phyloP scores from a whole-genome alignment of 2,113 vertebrate genomes.

The Chloebia gouldiae region DNA sequence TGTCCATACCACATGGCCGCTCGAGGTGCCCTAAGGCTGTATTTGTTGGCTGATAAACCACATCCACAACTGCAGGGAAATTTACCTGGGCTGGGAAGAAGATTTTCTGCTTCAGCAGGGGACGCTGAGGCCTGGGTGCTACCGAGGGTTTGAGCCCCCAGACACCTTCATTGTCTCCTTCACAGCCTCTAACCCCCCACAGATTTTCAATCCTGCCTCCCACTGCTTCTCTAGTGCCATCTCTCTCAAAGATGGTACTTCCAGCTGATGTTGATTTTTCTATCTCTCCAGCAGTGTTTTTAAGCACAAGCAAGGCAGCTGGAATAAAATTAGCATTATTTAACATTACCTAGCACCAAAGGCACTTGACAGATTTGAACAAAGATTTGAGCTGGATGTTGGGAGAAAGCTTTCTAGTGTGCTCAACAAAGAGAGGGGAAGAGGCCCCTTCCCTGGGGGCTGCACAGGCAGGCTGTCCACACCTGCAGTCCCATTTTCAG shows the following conservation, averaged over 20 bases:
- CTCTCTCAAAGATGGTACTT: background rate
- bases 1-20: rapidly evolving
- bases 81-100: background rate
- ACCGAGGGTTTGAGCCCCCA: background rate
- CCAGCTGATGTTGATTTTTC: conserved; percentile 30
- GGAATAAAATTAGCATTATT: conserved; percentile 60
- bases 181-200: background rate
- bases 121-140: background rate
- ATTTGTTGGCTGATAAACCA: background rate
- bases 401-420: background rate
- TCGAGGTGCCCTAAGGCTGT: rapidly evolving
- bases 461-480: no score
- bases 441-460: background rate
- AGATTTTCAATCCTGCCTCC: background rate
- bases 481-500: rapidly evolving
- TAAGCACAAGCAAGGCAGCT: conserved; percentile 5
- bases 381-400: background rate
- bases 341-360: conserved; percentile 37
- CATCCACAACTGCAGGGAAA: background rate
- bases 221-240: background rate
- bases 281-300: background rate
- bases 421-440: rapidly evolving
- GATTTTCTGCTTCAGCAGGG: background rate
- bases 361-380: conserved; percentile 37
- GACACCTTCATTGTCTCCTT: background rate